Evolutionary conservation across 2,113 vertebrate genomes (phyloP).

Genomic region (Rhinoptilus africanus): DNA sequence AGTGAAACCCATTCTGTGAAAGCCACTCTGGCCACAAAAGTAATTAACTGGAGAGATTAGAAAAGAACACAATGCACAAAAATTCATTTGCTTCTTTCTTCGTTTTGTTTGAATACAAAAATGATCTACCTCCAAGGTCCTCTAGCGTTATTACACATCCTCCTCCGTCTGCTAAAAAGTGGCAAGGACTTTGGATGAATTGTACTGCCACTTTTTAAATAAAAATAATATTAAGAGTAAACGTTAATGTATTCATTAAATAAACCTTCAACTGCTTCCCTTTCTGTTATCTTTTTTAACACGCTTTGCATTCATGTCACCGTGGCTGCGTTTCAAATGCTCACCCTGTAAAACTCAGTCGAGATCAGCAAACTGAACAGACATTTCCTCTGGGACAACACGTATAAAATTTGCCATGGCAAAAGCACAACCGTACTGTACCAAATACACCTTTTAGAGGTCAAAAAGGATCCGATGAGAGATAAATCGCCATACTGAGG

Average conservation of each 20-base stretch:
- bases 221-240: not conserved
- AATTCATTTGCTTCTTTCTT: not conserved
- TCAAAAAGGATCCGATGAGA: not conserved
- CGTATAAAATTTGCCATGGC: not conserved
- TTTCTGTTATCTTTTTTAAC: not conserved
- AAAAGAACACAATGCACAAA: not conserved
- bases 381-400: not conserved
- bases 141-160: not conserved
- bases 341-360: not conserved
- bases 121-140: not conserved
- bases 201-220: not conserved
- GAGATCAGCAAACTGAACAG: not conserved
- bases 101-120: not conserved
- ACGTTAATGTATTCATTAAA: not conserved
- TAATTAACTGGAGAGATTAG: constrained; percentile 14
- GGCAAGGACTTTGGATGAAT: not conserved
- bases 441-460: not conserved
- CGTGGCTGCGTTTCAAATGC: not conserved
- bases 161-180: not conserved
- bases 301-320: not conserved
- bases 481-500: not conserved
- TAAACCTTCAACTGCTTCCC: not conserved
- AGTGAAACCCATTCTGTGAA: not conserved
- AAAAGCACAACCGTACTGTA: not conserved
- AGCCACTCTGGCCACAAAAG: not conserved